Evolutionary conservation across 2,888 invertebrate species (phyloP).

Genomic region (Drosophila aldrichi): DNA sequence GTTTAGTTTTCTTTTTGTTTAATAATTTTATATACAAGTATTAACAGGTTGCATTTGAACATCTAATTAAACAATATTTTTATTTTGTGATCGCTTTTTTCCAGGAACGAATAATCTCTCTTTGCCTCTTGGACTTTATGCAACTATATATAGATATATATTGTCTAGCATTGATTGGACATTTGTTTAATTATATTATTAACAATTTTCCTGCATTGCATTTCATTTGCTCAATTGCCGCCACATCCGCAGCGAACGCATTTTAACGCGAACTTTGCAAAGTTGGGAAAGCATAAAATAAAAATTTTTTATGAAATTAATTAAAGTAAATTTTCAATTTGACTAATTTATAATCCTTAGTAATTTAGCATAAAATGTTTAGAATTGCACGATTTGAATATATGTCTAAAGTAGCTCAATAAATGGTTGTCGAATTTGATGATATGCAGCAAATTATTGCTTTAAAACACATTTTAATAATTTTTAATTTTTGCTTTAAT

Average conservation of each 20-base stretch:
- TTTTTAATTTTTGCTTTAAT: slow-evolving; percentile 6
- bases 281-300: slow-evolving; percentile 15
- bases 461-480: slow-evolving; percentile 28
- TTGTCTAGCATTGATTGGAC: slow-evolving; percentile 58
- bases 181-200: slow-evolving; percentile 38
- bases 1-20: slow-evolving; percentile 12
- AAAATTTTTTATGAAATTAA: slow-evolving; percentile 10
- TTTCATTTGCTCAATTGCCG: slow-evolving; percentile 68
- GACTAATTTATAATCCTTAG: slow-evolving; percentile 43
- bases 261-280: slow-evolving; percentile 75
- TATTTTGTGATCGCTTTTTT: slow-evolving; percentile 43
- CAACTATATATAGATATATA: slow-evolving; percentile 30
- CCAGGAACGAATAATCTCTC: slow-evolving; percentile 38
- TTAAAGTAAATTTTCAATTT: slow-evolving; percentile 12
- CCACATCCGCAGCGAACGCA: slow-evolving; percentile 79
- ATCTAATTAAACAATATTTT: slow-evolving; percentile 65
- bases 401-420: slow-evolving; percentile 36
- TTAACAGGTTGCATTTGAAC: slow-evolving; percentile 58
- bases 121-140: slow-evolving; percentile 24
- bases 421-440: slow-evolving; percentile 51
- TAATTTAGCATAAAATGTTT: slow-evolving; percentile 48
- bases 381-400: slow-evolving; percentile 63
- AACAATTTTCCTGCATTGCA: slow-evolving; percentile 46
- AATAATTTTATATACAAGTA: slow-evolving; percentile 60
- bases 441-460: slow-evolving; percentile 75